These are phyloP conservation scores for Sparidentex hasta DNA, from an alignment of 2,797 vertebrate species.

Conservation along the genomic window DNA sequence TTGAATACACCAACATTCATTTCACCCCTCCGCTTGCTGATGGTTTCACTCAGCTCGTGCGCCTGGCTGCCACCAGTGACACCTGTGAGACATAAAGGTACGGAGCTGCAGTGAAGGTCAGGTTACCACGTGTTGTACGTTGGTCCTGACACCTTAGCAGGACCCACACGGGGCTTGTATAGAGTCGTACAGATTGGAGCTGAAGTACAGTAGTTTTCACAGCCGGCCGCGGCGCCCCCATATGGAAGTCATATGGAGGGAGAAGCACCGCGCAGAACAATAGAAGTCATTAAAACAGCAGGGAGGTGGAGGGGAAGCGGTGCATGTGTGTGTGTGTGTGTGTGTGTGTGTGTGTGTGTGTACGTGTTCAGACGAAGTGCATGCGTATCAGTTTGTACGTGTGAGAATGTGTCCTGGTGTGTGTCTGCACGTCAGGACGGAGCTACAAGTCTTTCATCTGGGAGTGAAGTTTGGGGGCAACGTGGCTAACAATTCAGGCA, in stretches of 20 bases:
- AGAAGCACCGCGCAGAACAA: slow-evolving; percentile 67
- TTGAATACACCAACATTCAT: slow-evolving; percentile 11
- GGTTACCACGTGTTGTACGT: slow-evolving; percentile 70
- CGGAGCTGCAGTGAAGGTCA: slow-evolving; percentile 60
- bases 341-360: slow-evolving; percentile 54
- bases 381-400: slow-evolving; percentile 57
- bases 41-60: neutral
- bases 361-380: slow-evolving; percentile 42
- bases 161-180: slow-evolving; percentile 61
- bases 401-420: slow-evolving; percentile 58
- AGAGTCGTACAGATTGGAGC: slow-evolving; percentile 65
- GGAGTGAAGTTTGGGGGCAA: slow-evolving; percentile 42
- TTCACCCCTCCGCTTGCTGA: slow-evolving; percentile 33
- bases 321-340: slow-evolving; percentile 50
- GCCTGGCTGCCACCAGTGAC: slow-evolving; percentile 41
- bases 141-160: slow-evolving; percentile 74
- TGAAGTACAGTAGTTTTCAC: slow-evolving; percentile 74
- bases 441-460: slow-evolving; percentile 69
- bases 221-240: slow-evolving; percentile 56
- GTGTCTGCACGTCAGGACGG: slow-evolving; percentile 41
- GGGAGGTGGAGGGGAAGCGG: slow-evolving; percentile 16
- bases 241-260: slow-evolving; percentile 77
- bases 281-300: slow-evolving; percentile 65
- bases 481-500: slow-evolving; percentile 51
- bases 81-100: slow-evolving; percentile 62